Percentiles rank a stretch among this genome's conserved stretches.
Conservation (phyloP, 2,888 invertebrate species). For the Agelastica alni region DNA sequence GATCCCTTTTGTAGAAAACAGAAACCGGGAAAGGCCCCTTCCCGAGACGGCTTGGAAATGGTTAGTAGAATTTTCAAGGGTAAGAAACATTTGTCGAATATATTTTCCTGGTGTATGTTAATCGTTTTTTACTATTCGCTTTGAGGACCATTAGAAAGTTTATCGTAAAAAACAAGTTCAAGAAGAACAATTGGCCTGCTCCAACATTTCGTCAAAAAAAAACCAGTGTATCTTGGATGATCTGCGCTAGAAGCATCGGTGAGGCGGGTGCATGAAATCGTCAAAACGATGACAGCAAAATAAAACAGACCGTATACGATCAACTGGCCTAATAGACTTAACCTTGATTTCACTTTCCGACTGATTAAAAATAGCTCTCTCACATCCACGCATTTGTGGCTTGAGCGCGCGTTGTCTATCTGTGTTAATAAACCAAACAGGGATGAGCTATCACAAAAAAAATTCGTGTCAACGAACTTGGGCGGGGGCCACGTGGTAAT, state of each 20-base stretch:
- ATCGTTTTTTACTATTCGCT: too few relatives aligned
- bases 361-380: constrained; percentile 24
- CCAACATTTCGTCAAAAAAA: too few relatives aligned
- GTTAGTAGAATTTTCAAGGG: neutral
- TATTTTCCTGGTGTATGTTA: too few relatives aligned
- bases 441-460: constrained; percentile 15
- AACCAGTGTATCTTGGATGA: too few relatives aligned
- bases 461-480: constrained; percentile 23
- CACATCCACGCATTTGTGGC: constrained; percentile 13
- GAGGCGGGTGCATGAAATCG: too few relatives aligned
- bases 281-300: too few relatives aligned
- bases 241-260: too few relatives aligned
- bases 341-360: constrained; percentile 43
- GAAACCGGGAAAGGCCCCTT: neutral
- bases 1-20: neutral
- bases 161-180: too few relatives aligned
- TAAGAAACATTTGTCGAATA: neutral
- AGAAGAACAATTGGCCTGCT: too few relatives aligned
- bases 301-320: neutral
- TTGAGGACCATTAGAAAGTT: too few relatives aligned
- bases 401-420: constrained; percentile 13
- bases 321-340: constrained; percentile 26
- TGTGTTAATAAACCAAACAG: constrained; percentile 19
- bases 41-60: neutral
- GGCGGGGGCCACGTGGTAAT: constrained; percentile 5